Conservation (phyloP, 2,113 vertebrate genomes). For the Brachypteracias leptosomus region DNA sequence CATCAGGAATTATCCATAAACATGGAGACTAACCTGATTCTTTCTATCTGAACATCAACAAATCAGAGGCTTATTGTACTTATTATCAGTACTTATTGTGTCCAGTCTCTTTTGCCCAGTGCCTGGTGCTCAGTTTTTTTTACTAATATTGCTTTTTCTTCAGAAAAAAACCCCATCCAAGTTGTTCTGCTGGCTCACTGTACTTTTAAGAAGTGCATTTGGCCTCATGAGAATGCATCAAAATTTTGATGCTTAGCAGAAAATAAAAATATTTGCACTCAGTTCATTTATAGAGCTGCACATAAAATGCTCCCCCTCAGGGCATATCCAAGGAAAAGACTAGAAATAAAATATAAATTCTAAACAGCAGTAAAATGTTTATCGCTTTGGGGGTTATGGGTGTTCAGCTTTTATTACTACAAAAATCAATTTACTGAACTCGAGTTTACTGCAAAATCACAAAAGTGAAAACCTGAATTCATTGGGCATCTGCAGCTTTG, state of each 20-base stretch:
- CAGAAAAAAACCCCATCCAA: background rate
- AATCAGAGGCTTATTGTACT: too few relatives aligned
- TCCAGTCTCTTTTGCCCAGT: background rate
- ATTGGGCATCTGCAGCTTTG: background rate
- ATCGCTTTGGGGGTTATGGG: constrained; percentile 66
- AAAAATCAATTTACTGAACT: constrained; percentile 72
- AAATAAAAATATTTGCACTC: constrained; percentile 72
- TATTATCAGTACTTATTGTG: background rate
- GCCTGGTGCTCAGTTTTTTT: background rate
- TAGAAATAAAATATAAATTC: constrained; percentile 70
- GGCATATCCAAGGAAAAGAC: constrained; percentile 46
- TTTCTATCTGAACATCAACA: background rate
- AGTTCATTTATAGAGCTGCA: constrained; percentile 54
- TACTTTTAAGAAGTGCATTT: constrained; percentile 25
- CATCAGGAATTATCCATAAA: background rate
- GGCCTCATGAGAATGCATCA: constrained; percentile 47
- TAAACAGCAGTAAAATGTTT: constrained; percentile 71
- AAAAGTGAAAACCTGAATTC: constrained; percentile 48
- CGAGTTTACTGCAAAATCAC: constrained; percentile 61
- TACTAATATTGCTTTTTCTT: background rate
- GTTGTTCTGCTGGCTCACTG: background rate
- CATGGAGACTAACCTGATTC: background rate
- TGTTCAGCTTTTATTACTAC: constrained; percentile 67
- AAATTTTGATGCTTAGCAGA: constrained; percentile 57
- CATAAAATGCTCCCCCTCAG: constrained; percentile 55